These are phyloP conservation scores for Synaphobranchus kaupii DNA, from an alignment of 2,797 vertebrate genomes.

Conservation along the genomic window DNA sequence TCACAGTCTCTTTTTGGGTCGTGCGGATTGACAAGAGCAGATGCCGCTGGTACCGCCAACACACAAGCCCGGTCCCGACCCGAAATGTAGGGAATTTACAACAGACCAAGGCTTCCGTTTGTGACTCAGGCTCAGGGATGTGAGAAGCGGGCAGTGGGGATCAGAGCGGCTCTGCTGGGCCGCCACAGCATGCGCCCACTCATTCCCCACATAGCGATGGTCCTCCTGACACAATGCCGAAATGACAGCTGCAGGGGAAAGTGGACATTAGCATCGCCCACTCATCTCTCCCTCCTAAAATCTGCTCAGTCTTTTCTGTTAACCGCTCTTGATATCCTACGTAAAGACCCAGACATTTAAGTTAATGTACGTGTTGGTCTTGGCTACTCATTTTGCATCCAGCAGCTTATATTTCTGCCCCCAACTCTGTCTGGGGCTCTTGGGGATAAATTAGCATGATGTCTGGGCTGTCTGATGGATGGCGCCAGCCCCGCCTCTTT, in stretches of 20 bases:
- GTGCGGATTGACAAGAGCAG: background rate
- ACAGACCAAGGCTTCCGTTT: background rate
- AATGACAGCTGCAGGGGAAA: background rate
- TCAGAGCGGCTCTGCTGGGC: background rate
- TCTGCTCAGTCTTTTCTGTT: slow-evolving; percentile 25
- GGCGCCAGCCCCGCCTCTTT: background rate
- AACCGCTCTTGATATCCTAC: slow-evolving; percentile 30
- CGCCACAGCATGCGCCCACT: background rate
- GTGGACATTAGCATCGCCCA: background rate
- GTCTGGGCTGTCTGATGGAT: background rate
- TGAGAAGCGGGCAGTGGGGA: background rate
- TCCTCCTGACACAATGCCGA: slow-evolving; percentile 34
- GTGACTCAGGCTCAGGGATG: background rate
- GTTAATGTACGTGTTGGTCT: slow-evolving; percentile 36
- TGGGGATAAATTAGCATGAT: slow-evolving; percentile 6
- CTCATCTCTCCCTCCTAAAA: background rate
- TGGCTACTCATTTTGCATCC: slow-evolving; percentile 25
- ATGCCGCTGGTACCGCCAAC: background rate
- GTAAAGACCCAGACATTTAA: slow-evolving; percentile 27
- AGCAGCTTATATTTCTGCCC: background rate
- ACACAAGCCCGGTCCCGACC: background rate
- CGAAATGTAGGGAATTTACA: background rate
- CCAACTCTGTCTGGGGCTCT: background rate
- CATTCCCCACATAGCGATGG: slow-evolving; percentile 41
- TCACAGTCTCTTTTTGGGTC: background rate